These are phyloP conservation scores for Tyrophagus putrescentiae DNA, from an alignment of 1,140 invertebrate species.

Conservation along the genomic window DNA sequence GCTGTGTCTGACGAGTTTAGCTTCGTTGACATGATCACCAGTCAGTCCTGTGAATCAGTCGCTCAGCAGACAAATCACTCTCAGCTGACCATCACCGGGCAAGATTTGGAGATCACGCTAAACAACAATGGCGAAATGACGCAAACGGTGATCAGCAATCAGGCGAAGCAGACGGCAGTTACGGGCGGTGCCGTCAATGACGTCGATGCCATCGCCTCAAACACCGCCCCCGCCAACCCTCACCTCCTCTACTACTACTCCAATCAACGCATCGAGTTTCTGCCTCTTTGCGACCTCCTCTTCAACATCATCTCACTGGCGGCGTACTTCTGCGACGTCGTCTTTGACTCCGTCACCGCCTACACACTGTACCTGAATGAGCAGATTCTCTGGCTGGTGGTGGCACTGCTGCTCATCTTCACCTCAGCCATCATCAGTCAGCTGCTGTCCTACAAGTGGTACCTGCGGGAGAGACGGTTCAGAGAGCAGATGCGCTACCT, in stretches of 20 bases:
- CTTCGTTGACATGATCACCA: no score
- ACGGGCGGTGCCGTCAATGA: neutral
- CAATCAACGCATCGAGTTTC: slow-evolving; percentile 44
- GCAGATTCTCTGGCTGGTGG: slow-evolving; percentile 42
- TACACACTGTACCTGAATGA: slow-evolving; percentile 55
- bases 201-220: neutral
- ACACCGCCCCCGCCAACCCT: neutral
- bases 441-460: slow-evolving; percentile 40
- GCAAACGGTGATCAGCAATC: neutral
- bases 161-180: neutral
- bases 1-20: no score
- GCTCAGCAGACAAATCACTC: neutral
- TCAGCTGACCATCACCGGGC: slow-evolving; percentile 1
- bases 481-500: neutral
- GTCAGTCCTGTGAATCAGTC: neutral
- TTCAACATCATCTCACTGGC: slow-evolving; percentile 79
- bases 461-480: slow-evolving; percentile 29
- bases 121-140: neutral
- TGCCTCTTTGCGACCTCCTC: slow-evolving; percentile 69
- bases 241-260: slow-evolving; percentile 5
- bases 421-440: slow-evolving; percentile 57
- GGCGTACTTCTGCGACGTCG: slow-evolving; percentile 78
- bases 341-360: slow-evolving; percentile 67
- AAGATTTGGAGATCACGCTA: slow-evolving; percentile 9
- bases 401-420: slow-evolving; percentile 49